These are phyloP conservation scores for Platysteira castanea DNA, from an alignment of 2,113 vertebrate species.

Conservation along the genomic window DNA sequence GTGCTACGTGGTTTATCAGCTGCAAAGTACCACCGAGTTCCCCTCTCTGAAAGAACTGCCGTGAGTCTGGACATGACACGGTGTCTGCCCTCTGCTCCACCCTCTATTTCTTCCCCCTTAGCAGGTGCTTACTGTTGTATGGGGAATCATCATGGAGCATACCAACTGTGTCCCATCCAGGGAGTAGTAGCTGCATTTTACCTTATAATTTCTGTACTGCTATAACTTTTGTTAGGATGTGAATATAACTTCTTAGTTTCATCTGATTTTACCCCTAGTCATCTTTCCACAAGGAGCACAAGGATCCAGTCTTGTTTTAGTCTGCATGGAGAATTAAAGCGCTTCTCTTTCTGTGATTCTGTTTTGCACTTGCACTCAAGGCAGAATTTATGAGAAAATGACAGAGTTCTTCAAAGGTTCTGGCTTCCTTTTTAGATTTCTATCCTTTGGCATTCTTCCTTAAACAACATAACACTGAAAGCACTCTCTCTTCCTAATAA, in stretches of 20 bases:
- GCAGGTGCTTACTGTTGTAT: neutral
- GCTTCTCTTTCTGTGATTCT: neutral
- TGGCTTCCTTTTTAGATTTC: neutral
- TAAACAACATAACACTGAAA: neutral
- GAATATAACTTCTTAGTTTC: neutral
- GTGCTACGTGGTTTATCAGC: neutral
- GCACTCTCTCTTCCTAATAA: neutral
- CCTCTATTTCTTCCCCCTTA: rapidly evolving
- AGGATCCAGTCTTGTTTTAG: neutral
- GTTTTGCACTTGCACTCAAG: neutral
- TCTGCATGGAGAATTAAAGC: neutral
- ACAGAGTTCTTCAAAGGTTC: neutral
- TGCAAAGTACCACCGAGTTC: neutral
- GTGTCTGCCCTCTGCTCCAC: neutral
- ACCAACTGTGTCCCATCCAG: no score
- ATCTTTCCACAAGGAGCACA: neutral
- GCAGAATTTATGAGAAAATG: neutral
- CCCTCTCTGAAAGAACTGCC: neutral
- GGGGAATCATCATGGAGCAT: neutral
- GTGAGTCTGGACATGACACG: rapidly evolving
- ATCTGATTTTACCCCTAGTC: neutral
- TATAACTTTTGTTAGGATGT: neutral
- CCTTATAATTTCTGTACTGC: neutral
- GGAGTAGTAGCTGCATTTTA: neutral
- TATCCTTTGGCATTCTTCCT: neutral